phyloP scores from a whole-genome alignment of 1,140 invertebrate genomes.

The Drosophila repletoides region DNA sequence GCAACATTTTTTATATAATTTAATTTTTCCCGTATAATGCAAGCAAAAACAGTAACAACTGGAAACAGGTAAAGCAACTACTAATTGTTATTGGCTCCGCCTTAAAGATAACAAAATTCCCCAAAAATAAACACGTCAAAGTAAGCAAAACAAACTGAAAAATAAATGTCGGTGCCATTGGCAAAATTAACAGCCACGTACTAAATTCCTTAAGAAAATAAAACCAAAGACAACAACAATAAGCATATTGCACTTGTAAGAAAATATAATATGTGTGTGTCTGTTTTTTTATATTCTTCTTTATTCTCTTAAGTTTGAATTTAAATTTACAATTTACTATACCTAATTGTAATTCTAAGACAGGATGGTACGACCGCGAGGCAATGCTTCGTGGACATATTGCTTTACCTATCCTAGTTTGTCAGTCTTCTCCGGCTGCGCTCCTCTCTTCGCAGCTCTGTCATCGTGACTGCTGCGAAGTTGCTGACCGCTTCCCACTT shows the following conservation, averaged over 20 bases:
- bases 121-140: constrained; percentile 5
- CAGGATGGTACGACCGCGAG: too few relatives aligned
- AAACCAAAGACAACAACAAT: constrained; percentile 1
- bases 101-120: constrained; percentile 29
- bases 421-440: too few relatives aligned
- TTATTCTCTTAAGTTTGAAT: too few relatives aligned
- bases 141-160: not conserved
- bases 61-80: constrained; percentile 10
- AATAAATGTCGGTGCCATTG: constrained; percentile 24
- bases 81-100: constrained; percentile 51
- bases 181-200: constrained; percentile 62
- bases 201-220: constrained; percentile 65
- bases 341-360: too few relatives aligned
- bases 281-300: too few relatives aligned
- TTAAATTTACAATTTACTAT: too few relatives aligned
- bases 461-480: too few relatives aligned
- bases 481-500: too few relatives aligned
- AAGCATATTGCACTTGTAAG: constrained; percentile 12
- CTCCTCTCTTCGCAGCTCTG: too few relatives aligned
- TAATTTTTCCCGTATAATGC: constrained; percentile 1
- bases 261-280: not conserved
- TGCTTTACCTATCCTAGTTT: too few relatives aligned
- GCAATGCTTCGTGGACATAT: too few relatives aligned
- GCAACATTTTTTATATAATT: not conserved
- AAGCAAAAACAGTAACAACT: constrained; percentile 5